Base-by-base conservation (phyloP, 2,113 vertebrate genomes). In the Mus musculus region DNA sequence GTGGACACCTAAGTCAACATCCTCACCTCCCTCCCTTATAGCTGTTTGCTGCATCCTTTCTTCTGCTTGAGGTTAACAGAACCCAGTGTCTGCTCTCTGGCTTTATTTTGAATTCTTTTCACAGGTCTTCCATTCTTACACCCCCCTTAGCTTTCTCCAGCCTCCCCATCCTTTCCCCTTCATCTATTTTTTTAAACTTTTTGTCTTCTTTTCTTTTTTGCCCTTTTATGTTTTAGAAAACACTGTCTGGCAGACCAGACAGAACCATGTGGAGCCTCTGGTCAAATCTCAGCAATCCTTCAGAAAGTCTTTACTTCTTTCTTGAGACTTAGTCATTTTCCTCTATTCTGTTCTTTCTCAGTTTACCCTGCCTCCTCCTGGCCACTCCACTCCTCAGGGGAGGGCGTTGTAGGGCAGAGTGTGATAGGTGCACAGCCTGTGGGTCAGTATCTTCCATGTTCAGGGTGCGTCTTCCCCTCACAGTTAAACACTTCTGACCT, bases 1-100 rank as follows among this genome's bases (percentile, higher is more conserved):
- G 20, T 3, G 56, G 77, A n/a, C 7, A 9, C 49, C 26, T 26
- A 2, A 9, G 7, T 1, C 0, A 3, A 42, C 16, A 42, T 22
- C 1, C 19, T 26, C 46, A 1, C n/a, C 17, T 30, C 12, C 7
- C 26, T 10, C 1, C 16, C 8, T 33, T 0, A 0, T 0, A 9
- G 1, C 10, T 22, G 0, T 69, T 24, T 28, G 3, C 56, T 24
- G 52, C 65, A n/a, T 72, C 16, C 72, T 7, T 13, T 65, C 59
- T 65, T 61, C 39, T 65, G 24, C 7, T 12, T 0, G 1, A 7
- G 33, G 78, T 54, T 36, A 26, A 36, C 1, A 52, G 33, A 49
- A 52, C 46, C 4, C 7, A 78, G 3, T 1, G 7, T 5, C 33
- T 8, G 4, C 39, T 46, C 39, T 85, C 19, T 5, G n/a, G 42